phyloP scores from a whole-genome alignment of 2,113 vertebrate species.

The Phyllopteryx taeniolatus region DNA sequence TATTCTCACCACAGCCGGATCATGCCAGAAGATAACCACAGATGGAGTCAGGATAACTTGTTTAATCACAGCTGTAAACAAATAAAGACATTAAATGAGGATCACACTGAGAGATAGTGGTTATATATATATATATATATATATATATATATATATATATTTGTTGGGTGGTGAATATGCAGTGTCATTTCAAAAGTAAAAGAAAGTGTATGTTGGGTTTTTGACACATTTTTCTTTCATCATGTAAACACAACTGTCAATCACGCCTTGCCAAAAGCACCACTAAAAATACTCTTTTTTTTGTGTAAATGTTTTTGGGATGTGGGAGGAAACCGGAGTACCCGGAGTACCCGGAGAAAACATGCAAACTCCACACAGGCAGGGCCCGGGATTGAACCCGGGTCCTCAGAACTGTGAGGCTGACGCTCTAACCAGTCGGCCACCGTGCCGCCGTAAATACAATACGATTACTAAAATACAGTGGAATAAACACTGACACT shows the following conservation, averaged over 20 bases:
- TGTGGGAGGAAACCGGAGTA: too few species aligned
- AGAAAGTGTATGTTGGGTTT: background rate
- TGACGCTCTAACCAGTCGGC: too few species aligned
- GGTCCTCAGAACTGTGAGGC: too few species aligned
- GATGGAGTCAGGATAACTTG: background rate
- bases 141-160: background rate
- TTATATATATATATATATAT: background rate
- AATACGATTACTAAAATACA: background rate
- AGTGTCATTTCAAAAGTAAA: background rate
- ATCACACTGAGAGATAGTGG: background rate
- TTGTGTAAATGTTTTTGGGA: too few species aligned
- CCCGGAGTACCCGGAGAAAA: too few species aligned
- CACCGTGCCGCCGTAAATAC: too few species aligned
- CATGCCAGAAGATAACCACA: slow-evolving; percentile 8
- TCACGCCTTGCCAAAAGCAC: background rate
- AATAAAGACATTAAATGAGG: background rate
- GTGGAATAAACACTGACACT: background rate
- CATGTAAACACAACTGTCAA: background rate
- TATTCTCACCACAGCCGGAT: slow-evolving; percentile 8
- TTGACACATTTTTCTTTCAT: background rate
- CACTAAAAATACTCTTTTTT: background rate
- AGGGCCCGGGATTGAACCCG: too few species aligned
- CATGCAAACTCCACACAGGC: too few species aligned
- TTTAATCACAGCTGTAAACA: slow-evolving; percentile 6
- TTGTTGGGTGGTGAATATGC: background rate